These are phyloP conservation scores for Stictocephala bisonia DNA, from an alignment of 2,888 invertebrate genomes.

Conservation along the genomic window DNA sequence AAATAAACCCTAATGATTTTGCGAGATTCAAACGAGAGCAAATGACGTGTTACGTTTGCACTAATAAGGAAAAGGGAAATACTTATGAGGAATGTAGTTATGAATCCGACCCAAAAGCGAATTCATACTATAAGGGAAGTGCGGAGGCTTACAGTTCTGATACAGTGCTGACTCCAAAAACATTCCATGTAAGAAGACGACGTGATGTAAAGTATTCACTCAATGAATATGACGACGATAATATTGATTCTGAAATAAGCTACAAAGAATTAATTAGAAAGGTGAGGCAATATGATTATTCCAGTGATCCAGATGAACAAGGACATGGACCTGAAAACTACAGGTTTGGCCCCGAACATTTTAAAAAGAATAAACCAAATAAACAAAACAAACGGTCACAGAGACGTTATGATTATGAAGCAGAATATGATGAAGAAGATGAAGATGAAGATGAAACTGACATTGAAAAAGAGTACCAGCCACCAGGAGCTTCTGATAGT, in stretches of 20 bases:
- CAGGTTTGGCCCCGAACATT: slow-evolving; percentile 63
- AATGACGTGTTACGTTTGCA: slow-evolving; percentile 74
- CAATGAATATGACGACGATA: not conserved
- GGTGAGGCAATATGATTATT: slow-evolving; percentile 49
- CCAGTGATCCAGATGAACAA: slow-evolving; percentile 45
- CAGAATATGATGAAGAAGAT: slow-evolving; percentile 34
- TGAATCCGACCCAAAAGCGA: slow-evolving; percentile 76
- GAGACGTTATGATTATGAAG: slow-evolving; percentile 42
- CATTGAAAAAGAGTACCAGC: slow-evolving; percentile 42
- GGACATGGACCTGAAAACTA: slow-evolving; percentile 54
- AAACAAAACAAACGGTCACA: too few species aligned
- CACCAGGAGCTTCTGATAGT: slow-evolving; percentile 41
- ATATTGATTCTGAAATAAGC: not conserved
- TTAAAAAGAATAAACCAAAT: slow-evolving; percentile 49
- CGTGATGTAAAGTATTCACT: not conserved
- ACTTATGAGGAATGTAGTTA: slow-evolving; percentile 86
- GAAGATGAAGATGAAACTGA: slow-evolving; percentile 47
- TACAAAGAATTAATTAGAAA: slow-evolving; percentile 4
- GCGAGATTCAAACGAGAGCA: slow-evolving; percentile 40
- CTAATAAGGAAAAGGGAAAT: slow-evolving; percentile 78
- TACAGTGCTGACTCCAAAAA: slow-evolving; percentile 29
- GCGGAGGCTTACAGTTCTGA: slow-evolving; percentile 51
- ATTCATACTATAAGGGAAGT: slow-evolving; percentile 65
- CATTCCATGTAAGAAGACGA: slow-evolving; percentile 15
- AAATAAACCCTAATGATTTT: slow-evolving; percentile 32